Evolutionary conservation across 2,888 invertebrate genomes (phyloP).

Genomic region (Uloborus plumipes): DNA sequence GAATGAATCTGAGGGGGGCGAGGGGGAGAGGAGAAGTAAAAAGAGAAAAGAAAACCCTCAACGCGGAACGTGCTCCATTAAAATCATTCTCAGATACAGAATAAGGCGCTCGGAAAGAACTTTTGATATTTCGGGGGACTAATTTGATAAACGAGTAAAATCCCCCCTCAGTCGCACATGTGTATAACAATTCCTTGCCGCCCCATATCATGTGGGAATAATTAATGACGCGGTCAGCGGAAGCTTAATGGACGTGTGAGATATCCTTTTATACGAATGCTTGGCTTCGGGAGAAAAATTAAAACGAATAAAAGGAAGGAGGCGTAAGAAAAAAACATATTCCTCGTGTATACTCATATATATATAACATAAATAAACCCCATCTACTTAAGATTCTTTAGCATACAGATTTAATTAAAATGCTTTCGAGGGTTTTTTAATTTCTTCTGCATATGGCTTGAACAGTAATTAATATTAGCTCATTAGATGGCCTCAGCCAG

Average conservation of each 20-base stretch:
- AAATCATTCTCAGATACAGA: conserved; percentile 48
- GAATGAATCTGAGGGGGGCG: conserved; percentile 46
- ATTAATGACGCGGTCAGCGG: conserved; percentile 62
- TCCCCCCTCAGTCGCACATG: conserved; percentile 14
- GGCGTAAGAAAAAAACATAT: conserved; percentile 30
- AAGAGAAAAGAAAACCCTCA: conserved; percentile 41
- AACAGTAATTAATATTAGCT: conserved; percentile 64
- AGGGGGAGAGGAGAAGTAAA: not conserved
- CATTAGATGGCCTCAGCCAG: conserved; percentile 63
- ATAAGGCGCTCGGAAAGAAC: conserved; percentile 49
- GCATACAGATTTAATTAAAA: conserved; percentile 64
- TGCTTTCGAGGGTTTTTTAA: conserved; percentile 62
- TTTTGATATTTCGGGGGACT: conserved; percentile 62
- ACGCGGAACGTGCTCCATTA: conserved; percentile 62
- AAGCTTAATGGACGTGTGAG: conserved; percentile 60
- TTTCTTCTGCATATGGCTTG: conserved; percentile 62
- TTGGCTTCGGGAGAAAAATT: conserved; percentile 46
- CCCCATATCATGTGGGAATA: conserved; percentile 61
- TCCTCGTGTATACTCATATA: conserved; percentile 29
- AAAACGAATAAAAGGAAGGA: conserved; percentile 10
- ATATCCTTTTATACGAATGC: conserved; percentile 63
- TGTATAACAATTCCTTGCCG: conserved; percentile 20
- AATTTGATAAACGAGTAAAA: conserved; percentile 64
- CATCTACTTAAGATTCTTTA: conserved; percentile 65
- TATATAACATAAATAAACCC: conserved; percentile 64